Base-by-base conservation (phyloP, 2,888 invertebrate species). In the Chymomyza fuscimana region DNA sequence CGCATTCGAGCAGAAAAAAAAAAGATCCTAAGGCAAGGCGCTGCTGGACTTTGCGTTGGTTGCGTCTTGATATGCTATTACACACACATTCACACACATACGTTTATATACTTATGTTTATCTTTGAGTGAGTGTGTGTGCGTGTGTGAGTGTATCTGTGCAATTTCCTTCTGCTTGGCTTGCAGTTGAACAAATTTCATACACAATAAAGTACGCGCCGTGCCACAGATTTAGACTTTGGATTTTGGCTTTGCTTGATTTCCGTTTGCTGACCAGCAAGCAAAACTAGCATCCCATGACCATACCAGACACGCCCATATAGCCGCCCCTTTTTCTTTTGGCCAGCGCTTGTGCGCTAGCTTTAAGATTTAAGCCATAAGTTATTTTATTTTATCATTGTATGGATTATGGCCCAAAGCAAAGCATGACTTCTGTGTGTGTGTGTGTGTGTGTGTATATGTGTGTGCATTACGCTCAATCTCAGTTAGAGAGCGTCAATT, bases 121-220 rank as follows among this genome's bases (percentile, higher is more conserved):
- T 25, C 51, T 9, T 58, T 22, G 62, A 51, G 25, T 54, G 32
- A 32, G 51, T 60, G 16, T 62, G n/a, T 51, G 25, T n/a, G n/a
- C 69, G 52, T 72, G 19, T 74, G 46, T 40, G 50, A 66, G 56
- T 63, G 29, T 72, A 69, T 78, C 78, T 77, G 78, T 79, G 78
- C 85, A 88, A 88, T 88, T 88, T 88, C 77, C 82, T 87, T 86
- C 80, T 88, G 85, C 88, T 88, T 85, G 85, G 84, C 87, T 88
- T 88, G 85, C 88, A 85, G 70, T 85, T 85, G 85, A 86, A 78
- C 83, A 86, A 83, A 83, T 83, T 83, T 83, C 84, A 87, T 83
- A 87, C 79, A 83, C 83, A 83, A 87, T 83, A 86, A 83, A 82
- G 82, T 81, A 77, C 72, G 73, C 79, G 56, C 16, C 74, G 46